A percentile compares a stretch with the other conserved stretches of the same genome.
Evolutionary conservation across 2,888 invertebrate genomes (phyloP).

Genomic region (Lamproptera curius): DNA sequence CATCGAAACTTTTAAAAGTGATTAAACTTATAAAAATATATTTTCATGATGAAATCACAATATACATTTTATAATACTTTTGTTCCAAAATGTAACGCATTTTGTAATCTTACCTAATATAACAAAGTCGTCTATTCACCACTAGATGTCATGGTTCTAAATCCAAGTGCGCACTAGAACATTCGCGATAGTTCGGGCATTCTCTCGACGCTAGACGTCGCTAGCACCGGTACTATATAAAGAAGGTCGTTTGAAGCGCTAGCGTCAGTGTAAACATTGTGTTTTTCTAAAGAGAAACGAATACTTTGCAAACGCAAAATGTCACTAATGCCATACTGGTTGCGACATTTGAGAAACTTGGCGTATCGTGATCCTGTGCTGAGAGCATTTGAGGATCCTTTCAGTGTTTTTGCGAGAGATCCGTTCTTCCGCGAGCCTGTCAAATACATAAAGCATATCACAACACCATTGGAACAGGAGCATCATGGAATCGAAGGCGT

Average conservation of each 20-base stretch:
- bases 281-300: slow-evolving; percentile 16
- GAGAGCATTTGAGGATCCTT: slow-evolving; percentile 56
- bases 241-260: slow-evolving; percentile 26
- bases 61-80: too few species aligned
- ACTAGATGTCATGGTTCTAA: slow-evolving; percentile 29
- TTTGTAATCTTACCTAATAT: too few species aligned
- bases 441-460: slow-evolving; percentile 48
- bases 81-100: too few species aligned
- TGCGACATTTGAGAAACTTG: slow-evolving; percentile 61
- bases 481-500: slow-evolving; percentile 65
- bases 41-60: too few species aligned
- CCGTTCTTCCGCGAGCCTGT: slow-evolving; percentile 64
- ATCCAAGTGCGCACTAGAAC: slow-evolving; percentile 33
- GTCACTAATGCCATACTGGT: slow-evolving; percentile 67
- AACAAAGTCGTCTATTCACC: too few species aligned
- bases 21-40: too few species aligned
- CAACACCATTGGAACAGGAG: slow-evolving; percentile 41
- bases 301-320: slow-evolving; percentile 46
- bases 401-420: slow-evolving; percentile 49
- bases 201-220: slow-evolving; percentile 53
- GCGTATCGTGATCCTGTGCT: slow-evolving; percentile 52
- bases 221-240: slow-evolving; percentile 46
- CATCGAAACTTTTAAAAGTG: too few species aligned
- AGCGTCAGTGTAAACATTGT: slow-evolving; percentile 36
- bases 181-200: slow-evolving; percentile 42